A percentile compares a stretch with the other conserved stretches of the same genome.
Evolutionary conservation across 1,140 invertebrate species (phyloP).

Genomic region (Drosophila bipectinata): DNA sequence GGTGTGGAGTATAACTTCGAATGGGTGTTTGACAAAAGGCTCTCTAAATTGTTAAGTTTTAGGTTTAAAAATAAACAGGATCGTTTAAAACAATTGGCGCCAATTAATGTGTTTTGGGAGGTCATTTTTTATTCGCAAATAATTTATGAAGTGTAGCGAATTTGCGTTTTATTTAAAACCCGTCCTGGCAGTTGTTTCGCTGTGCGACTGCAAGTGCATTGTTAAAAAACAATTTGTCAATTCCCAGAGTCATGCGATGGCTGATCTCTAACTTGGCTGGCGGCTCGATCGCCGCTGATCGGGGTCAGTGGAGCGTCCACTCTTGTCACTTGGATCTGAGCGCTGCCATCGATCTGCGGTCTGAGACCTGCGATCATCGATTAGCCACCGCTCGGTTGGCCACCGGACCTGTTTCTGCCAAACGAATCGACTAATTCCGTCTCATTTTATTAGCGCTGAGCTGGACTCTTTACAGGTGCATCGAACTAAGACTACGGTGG

Average conservation of each 20-base stretch:
- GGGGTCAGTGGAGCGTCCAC: slow-evolving; percentile 46
- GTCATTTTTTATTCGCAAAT: slow-evolving; percentile 17
- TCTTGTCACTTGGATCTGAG: slow-evolving; percentile 42
- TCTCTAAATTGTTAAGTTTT: no score
- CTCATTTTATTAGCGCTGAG: slow-evolving; percentile 49
- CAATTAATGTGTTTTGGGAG: not conserved
- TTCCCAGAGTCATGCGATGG: slow-evolving; percentile 1
- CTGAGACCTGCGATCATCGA: slow-evolving; percentile 40
- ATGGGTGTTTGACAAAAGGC: no score
- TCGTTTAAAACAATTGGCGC: not conserved
- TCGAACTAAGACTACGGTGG: slow-evolving; percentile 34
- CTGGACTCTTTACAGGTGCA: slow-evolving; percentile 61
- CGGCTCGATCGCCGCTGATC: slow-evolving; percentile 31
- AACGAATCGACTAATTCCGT: slow-evolving; percentile 1
- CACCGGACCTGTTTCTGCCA: slow-evolving; percentile 32
- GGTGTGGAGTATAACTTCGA: slow-evolving; percentile 5
- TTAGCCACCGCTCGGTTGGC: slow-evolving; percentile 39
- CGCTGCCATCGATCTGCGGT: not conserved
- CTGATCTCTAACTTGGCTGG: slow-evolving; percentile 6
- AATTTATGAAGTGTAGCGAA: not conserved
- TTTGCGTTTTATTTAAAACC: not conserved
- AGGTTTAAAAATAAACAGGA: no score
- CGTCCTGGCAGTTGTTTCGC: no score
- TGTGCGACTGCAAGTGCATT: slow-evolving; percentile 4
- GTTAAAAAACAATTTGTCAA: slow-evolving; percentile 14